Percentiles rank a stretch among this genome's conserved stretches.
These are phyloP conservation scores for Butastur rufipennis DNA, from an alignment of 2,113 vertebrate genomes.

Conservation along the genomic window DNA sequence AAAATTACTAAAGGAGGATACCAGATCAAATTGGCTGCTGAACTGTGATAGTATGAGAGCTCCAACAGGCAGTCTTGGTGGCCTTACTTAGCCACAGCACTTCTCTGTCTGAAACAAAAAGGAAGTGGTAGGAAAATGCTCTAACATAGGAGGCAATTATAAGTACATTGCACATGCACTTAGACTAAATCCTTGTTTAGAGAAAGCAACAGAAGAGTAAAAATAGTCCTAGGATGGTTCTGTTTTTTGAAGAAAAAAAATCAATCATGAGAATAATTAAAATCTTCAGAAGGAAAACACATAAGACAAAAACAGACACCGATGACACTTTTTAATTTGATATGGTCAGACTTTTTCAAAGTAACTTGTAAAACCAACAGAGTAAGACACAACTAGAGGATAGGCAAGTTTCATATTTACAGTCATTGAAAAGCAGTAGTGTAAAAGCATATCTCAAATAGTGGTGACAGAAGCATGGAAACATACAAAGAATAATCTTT, in stretches of 20 bases:
- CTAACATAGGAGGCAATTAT: neutral
- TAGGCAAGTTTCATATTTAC: neutral
- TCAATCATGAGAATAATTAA: neutral
- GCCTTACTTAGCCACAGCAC: neutral
- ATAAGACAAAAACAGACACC: neutral
- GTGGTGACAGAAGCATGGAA: neutral
- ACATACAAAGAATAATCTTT: neutral
- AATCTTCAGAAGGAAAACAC: neutral
- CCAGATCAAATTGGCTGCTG: neutral
- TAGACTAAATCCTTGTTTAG: neutral
- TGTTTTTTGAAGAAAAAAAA: neutral
- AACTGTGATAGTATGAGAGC: neutral
- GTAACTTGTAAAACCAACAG: neutral
- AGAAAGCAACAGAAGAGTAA: neutral
- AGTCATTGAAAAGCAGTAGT: neutral
- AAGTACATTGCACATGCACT: neutral
- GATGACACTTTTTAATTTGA: conserved; percentile 20
- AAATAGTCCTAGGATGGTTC: neutral
- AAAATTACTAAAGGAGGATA: neutral
- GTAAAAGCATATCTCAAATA: neutral
- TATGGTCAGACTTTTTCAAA: neutral
- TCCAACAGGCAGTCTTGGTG: neutral
- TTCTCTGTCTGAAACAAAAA: neutral
- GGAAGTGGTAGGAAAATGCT: neutral
- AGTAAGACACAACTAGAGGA: neutral